phyloP scores from a whole-genome alignment of 2,113 vertebrate species.

The Amphiprion ocellaris region DNA sequence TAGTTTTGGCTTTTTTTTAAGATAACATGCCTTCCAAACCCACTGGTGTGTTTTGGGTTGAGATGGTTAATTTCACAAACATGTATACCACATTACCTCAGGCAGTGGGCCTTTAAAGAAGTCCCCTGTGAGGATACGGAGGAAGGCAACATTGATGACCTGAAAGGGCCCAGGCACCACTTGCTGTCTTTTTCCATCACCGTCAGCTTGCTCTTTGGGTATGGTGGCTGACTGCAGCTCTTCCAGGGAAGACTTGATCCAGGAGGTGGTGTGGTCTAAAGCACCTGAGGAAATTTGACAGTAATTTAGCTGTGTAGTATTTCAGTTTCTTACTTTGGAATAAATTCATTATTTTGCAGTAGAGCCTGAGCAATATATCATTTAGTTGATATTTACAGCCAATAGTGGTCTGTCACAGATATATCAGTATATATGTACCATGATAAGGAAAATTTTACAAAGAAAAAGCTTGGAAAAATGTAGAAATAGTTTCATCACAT shows the following conservation, averaged over 20 bases:
- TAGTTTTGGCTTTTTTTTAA: too few relatives aligned
- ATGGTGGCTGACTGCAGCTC: constrained; percentile 83
- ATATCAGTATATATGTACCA: too few relatives aligned
- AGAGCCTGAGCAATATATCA: too few relatives aligned
- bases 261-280: constrained; percentile 90
- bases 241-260: constrained; percentile 90
- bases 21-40: too few relatives aligned
- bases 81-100: constrained; percentile 83
- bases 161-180: constrained; percentile 86
- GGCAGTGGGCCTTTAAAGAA: constrained; percentile 85
- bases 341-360: neutral
- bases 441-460: too few relatives aligned
- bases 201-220: constrained; percentile 69
- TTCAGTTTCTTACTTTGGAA: neutral
- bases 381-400: too few relatives aligned
- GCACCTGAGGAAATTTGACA: constrained; percentile 81
- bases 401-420: too few relatives aligned
- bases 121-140: constrained; percentile 90
- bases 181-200: constrained; percentile 73
- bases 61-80: neutral
- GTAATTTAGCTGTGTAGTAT: neutral
- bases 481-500: too few relatives aligned
- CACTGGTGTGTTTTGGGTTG: too few relatives aligned
- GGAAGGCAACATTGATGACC: constrained; percentile 90
- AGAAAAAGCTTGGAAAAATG: too few relatives aligned